A percentile compares a stretch with the other conserved stretches of the same genome.
These are phyloP conservation scores for Drosophila neonasuta DNA, from an alignment of 2,888 invertebrate genomes.

Conservation along the genomic window DNA sequence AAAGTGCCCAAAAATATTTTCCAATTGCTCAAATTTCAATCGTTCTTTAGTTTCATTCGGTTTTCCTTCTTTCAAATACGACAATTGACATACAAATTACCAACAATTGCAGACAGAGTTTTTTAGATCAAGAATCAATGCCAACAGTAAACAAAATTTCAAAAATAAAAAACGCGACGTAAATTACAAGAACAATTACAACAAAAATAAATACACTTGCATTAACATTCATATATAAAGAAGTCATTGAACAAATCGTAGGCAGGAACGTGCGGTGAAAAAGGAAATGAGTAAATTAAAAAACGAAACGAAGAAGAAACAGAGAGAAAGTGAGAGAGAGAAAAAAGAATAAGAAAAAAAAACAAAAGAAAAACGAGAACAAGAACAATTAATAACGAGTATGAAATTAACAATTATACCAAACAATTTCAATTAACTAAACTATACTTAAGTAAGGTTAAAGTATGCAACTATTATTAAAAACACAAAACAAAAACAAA, in stretches of 20 bases:
- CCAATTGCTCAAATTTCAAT: conserved; percentile 5
- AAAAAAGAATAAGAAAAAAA: conserved; percentile 5
- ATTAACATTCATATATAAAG: conserved; percentile 62
- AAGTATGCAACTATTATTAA: conserved; percentile 69
- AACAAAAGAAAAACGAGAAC: conserved; percentile 29
- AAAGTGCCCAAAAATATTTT: conserved; percentile 2
- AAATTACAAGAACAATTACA: conserved; percentile 69
- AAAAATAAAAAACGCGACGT: conserved; percentile 56
- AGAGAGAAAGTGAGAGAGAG: conserved; percentile 1
- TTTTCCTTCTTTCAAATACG: conserved; percentile 25
- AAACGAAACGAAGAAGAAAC: conserved; percentile 26
- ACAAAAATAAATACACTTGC: conserved; percentile 61
- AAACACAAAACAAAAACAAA: conserved; percentile 48
- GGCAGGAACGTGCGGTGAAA: conserved; percentile 83
- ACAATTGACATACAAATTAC: conserved; percentile 33
- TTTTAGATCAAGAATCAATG: conserved; percentile 32
- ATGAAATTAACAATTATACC: conserved; percentile 67
- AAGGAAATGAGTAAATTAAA: conserved; percentile 47
- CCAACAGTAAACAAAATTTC: conserved; percentile 20
- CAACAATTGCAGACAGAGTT: conserved; percentile 34
- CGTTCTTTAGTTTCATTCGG: conserved; percentile 24
- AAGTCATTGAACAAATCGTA: conserved; percentile 81
- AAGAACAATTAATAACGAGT: conserved; percentile 63
- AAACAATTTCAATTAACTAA: conserved; percentile 71
- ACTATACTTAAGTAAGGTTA: conserved; percentile 65